Percentiles rank a stretch among this genome's conserved stretches.
Conservation (phyloP, 2,888 invertebrate species). For the Galerucella calmariensis region DNA sequence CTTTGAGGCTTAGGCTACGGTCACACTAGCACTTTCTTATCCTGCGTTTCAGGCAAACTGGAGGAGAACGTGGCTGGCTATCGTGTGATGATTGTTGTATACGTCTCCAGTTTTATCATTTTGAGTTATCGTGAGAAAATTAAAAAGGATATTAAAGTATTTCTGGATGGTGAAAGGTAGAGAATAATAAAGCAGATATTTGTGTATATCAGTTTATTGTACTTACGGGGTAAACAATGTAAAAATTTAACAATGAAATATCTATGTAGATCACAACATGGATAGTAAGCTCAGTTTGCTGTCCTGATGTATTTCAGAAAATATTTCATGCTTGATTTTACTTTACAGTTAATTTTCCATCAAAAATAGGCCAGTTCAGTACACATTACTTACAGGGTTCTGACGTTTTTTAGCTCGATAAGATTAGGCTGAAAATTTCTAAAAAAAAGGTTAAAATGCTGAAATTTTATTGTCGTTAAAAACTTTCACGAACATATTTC, state of each 20-base stretch:
- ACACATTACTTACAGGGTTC: slow-evolving; percentile 32
- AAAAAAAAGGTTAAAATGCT: slow-evolving; percentile 6
- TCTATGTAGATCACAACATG: slow-evolving; percentile 45
- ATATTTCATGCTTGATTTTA: slow-evolving; percentile 27
- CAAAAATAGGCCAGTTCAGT: slow-evolving; percentile 38
- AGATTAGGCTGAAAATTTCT: slow-evolving; percentile 9
- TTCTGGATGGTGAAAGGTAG: not conserved
- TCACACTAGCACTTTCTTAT: no score
- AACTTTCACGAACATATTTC: slow-evolving; percentile 23
- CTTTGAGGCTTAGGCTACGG: no score
- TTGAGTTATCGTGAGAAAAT: no score
- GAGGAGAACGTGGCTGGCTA: no score
- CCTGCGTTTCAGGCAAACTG: no score
- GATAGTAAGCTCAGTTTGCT: slow-evolving; percentile 42
- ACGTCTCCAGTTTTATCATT: no score
- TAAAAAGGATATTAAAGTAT: not conserved
- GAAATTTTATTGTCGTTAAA: slow-evolving; percentile 32
- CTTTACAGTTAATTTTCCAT: slow-evolving; percentile 28
- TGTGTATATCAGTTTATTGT: slow-evolving; percentile 40
- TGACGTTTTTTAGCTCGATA: slow-evolving; percentile 5
- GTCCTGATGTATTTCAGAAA: slow-evolving; percentile 37
- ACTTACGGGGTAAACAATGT: slow-evolving; percentile 43
- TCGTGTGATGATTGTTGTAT: no score
- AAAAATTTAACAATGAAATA: slow-evolving; percentile 45
- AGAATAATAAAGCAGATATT: not conserved